These are phyloP conservation scores for Microtus oregoni DNA, from an alignment of 2,113 vertebrate species.

Conservation along the genomic window DNA sequence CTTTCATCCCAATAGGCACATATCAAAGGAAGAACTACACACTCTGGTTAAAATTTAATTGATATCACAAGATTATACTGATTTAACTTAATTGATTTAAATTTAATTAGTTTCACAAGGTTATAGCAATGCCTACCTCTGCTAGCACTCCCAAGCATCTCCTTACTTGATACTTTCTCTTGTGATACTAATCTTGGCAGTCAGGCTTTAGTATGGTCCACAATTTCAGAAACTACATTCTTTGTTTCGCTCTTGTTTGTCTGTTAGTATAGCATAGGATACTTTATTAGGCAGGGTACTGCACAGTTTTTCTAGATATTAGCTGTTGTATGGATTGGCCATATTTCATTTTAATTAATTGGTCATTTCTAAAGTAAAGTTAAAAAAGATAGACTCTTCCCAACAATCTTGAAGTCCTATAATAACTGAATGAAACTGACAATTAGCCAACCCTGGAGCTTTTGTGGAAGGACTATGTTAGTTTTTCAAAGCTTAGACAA, in stretches of 20 bases:
- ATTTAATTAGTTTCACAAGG: background rate
- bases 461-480: background rate
- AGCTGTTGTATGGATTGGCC: background rate
- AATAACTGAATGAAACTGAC: background rate
- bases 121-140: background rate
- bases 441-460: slow-evolving; percentile 3
- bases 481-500: background rate
- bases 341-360: slow-evolving; percentile 9
- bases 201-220: background rate
- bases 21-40: background rate
- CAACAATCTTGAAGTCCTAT: slow-evolving; percentile 1
- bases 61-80: background rate
- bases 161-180: background rate
- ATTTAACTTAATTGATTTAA: background rate
- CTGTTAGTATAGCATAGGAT: background rate
- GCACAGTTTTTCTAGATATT: background rate
- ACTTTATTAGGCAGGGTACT: background rate
- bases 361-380: slow-evolving; percentile 50
- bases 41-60: background rate
- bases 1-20: background rate
- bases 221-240: background rate
- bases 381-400: background rate
- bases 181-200: background rate
- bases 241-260: background rate
- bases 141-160: background rate